Evolutionary conservation across 2,797 vertebrate species (phyloP), one percentile per base, ranked within the genome.

Genomic region (Ambastaia sidthimunki): DNA sequence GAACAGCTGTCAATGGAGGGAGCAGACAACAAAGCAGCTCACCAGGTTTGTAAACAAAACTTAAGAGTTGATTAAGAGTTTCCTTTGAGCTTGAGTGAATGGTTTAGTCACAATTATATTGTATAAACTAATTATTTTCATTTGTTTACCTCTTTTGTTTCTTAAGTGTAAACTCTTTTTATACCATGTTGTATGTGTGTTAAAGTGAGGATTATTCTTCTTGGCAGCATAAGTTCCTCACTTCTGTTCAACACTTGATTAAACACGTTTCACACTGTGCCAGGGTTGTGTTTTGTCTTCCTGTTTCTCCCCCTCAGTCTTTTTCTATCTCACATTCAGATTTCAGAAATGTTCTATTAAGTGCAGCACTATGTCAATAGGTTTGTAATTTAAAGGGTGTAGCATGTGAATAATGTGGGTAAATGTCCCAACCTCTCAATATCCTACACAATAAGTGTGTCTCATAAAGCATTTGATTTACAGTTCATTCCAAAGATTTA

Each of bases 151-250:
- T 13, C 41, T 18, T 28, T 60, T 41, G n/a, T 71, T n/a, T 19
- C 23, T 37, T 16, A 21, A 16, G 10, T 28, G 12, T 54, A 41
- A 37, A 55, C 18, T 60, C 1, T 10, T 34, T 75, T 3, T 72
- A 80, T 83, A 23, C 77, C 70, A 23, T 6, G 71, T 68, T 5
- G 47, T 75, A 0, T 72, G 21, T 81, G 28, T 80, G 50, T 75
- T 83, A 80, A 82, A 86, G 63, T n/a, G 21, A 74, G 83, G 44
- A 54, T 52, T 68, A 76, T 31, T 55, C 31, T 68, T 54, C 50
- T 55, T 25, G 19, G 63, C 47, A 67, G 28, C 60, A 57, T 1
- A 21, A 3, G 1, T 63, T 15, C 16, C 28, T 18, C 28, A n/a
- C 28, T 63, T 63, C 16, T 62, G 59, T 62, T 52, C 50, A 52